These are phyloP conservation scores for Ips nitidus DNA, from an alignment of 1,140 invertebrate species.

Conservation along the genomic window DNA sequence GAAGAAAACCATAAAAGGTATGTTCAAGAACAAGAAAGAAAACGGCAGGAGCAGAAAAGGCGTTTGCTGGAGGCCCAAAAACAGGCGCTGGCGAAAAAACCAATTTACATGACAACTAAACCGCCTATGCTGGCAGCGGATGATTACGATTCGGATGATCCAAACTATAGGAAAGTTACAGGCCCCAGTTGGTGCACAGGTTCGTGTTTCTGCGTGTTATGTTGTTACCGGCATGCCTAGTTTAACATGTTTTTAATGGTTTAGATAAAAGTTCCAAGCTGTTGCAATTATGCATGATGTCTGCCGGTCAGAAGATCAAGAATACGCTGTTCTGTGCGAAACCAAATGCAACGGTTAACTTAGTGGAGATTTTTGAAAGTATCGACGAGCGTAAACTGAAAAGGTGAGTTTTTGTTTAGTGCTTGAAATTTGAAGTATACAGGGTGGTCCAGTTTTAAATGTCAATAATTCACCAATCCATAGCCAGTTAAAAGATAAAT, in stretches of 20 bases:
- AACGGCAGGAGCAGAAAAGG: constrained; percentile 38
- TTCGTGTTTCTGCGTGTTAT: constrained; percentile 31
- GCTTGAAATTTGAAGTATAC: too few relatives aligned
- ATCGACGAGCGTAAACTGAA: constrained; percentile 65
- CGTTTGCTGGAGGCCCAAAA: constrained; percentile 49
- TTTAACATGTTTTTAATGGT: not conserved
- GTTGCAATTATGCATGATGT: constrained; percentile 9
- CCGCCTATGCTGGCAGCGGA: constrained; percentile 57
- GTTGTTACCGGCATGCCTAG: not conserved
- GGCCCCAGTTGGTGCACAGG: constrained; percentile 57
- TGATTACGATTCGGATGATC: constrained; percentile 56
- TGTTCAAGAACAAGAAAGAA: constrained; percentile 57
- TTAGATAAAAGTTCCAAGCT: not conserved
- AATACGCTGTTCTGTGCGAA: constrained; percentile 64
- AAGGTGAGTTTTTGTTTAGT: constrained; percentile 45
- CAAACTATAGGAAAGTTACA: constrained; percentile 40
- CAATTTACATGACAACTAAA: constrained; percentile 53
- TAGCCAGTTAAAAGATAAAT: too few relatives aligned
- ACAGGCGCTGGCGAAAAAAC: constrained; percentile 50
- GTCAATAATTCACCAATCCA: too few relatives aligned
- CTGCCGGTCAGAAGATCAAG: constrained; percentile 47
- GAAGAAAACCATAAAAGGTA: constrained; percentile 57
- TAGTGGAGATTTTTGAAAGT: constrained; percentile 64
- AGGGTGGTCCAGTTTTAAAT: too few relatives aligned
- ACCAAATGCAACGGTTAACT: constrained; percentile 61